Evolutionary conservation across 2,888 invertebrate genomes (phyloP).

Genomic region (Thysanoteuthis rhombus): DNA sequence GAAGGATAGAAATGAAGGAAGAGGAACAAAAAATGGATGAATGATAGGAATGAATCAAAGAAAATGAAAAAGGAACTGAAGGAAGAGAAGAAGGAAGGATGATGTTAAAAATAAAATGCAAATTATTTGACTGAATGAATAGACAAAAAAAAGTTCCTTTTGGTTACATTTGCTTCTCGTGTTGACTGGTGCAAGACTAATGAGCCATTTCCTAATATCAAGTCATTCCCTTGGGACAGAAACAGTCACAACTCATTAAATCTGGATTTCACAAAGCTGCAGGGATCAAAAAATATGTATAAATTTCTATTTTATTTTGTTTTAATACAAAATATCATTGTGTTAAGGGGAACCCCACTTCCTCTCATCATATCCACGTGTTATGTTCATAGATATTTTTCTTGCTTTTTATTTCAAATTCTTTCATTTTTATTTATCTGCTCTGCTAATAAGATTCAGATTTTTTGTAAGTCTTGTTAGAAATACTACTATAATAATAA

Average conservation of each 20-base stretch:
- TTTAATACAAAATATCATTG: conserved; percentile 12
- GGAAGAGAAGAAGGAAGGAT: neutral
- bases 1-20: neutral
- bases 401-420: neutral
- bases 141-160: neutral
- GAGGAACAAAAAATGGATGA: neutral
- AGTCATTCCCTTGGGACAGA: neutral
- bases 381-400: neutral
- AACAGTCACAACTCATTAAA: neutral
- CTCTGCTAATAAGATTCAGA: too few species aligned
- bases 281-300: neutral
- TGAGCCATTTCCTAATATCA: conserved; percentile 12
- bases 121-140: neutral
- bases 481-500: too few species aligned
- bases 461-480: too few species aligned
- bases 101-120: neutral
- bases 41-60: neutral
- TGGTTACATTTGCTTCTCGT: neutral
- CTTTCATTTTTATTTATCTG: neutral
- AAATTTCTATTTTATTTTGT: neutral
- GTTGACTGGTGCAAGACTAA: neutral
- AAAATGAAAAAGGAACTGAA: too few species aligned
- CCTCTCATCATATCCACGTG: neutral
- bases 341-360: neutral
- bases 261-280: neutral